Evolutionary conservation across 2,113 vertebrate genomes (phyloP), one percentile per base, ranked within the genome.

Genomic region (Pangasianodon hypophthalmus): DNA sequence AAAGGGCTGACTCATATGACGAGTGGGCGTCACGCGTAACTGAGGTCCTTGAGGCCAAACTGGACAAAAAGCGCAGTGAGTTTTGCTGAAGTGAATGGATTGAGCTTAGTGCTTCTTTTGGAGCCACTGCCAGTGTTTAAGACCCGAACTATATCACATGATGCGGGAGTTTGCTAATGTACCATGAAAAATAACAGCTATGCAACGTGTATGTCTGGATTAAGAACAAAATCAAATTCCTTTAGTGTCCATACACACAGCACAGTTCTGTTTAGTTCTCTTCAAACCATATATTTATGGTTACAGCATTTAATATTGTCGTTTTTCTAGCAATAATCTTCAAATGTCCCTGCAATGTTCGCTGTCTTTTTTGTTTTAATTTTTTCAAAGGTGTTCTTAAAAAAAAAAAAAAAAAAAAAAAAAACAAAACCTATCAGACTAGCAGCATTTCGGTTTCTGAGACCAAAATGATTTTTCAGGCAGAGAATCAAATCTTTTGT

Each of bases 1-100:
- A 97, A 91, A 96, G 97, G 3, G 97, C 98, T 0, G 96, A 98
- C 58, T 96, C 96, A 0, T 99, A 99, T 86, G 97, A 99, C 0
- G 94, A 97, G 0, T 99, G 98, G 98, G 97, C 98, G 69, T 93
- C 95, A 54, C 95, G 94, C 0, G 98, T 98, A 67, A 95, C 92
- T 0, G 97, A 98, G 91, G 96, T 97, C 86, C 95, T 99, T 81
- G 98, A 99, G 93, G 98, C 97, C 32, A 99, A 98, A 92, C 90
- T 97, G 29, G 96, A 95, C 92, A 97, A 97, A 90, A 99, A 99
- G 93, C 98, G 96, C 95, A 97, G 98, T 98, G 94, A 69, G 96
- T 90, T 85, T 87, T 52, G n/a, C 50, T 86, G 6, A 44, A 69
- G 19, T 32, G 37, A 81, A 41, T 64, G 10, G 19, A 79, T 48